Evolutionary conservation across 1,140 invertebrate species (phyloP).

Genomic region (Camponotus vicinus): DNA sequence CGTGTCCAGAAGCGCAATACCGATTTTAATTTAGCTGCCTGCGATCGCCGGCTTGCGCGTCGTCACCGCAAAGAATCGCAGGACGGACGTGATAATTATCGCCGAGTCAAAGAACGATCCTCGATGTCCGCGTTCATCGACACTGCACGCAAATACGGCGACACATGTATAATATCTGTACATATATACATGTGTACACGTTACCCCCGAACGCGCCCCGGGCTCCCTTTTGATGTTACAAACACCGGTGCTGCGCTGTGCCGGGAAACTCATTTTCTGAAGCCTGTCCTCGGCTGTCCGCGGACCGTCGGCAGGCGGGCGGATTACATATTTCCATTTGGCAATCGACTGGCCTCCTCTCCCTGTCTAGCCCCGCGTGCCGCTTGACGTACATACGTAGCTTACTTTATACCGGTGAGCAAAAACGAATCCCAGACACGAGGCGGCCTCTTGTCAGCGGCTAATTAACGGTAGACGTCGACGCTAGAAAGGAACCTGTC

Average conservation of each 20-base stretch:
- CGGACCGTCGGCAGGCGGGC: constrained; percentile 66
- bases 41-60: constrained; percentile 56
- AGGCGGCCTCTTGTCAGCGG: constrained; percentile 69
- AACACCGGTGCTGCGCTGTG: constrained; percentile 39
- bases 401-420: constrained; percentile 70
- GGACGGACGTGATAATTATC: constrained; percentile 81
- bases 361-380: constrained; percentile 61
- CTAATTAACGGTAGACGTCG: constrained; percentile 74
- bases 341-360: constrained; percentile 73
- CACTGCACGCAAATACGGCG: constrained; percentile 44
- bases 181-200: constrained; percentile 36
- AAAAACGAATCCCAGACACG: constrained; percentile 72
- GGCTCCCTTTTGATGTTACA: constrained; percentile 74
- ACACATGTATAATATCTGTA: constrained; percentile 52
- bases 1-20: constrained; percentile 62
- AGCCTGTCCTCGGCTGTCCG: constrained; percentile 76
- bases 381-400: constrained; percentile 74
- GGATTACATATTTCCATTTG: constrained; percentile 77
- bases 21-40: constrained; percentile 70
- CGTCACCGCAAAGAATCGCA: constrained; percentile 76
- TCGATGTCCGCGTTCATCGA: constrained; percentile 68
- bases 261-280: constrained; percentile 76
- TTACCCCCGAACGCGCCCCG: constrained; percentile 39
- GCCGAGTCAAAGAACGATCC: constrained; percentile 77
- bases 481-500: constrained; percentile 71